These are phyloP conservation scores for Paramormyrops kingsleyae DNA, from an alignment of 2,113 vertebrate genomes.

Conservation along the genomic window DNA sequence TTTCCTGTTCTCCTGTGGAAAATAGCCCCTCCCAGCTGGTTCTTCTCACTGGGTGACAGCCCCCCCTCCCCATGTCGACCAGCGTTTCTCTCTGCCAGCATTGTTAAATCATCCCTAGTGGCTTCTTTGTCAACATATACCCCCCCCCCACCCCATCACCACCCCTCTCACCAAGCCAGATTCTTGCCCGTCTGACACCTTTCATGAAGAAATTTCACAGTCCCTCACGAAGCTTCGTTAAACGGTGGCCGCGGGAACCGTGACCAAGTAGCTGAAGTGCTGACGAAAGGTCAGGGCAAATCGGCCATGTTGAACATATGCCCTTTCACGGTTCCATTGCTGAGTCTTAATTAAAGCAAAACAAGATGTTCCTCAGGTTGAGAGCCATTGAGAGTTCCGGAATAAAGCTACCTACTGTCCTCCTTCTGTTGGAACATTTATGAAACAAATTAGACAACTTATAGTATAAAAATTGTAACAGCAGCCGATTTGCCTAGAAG, in stretches of 20 bases:
- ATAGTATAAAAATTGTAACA: background rate
- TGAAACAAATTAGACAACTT: background rate
- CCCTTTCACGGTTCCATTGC: background rate
- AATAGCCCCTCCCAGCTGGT: background rate
- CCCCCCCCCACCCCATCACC: background rate
- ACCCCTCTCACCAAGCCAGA: background rate
- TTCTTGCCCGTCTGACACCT: background rate
- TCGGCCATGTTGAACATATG: background rate
- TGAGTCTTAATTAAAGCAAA: background rate
- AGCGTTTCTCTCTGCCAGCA: background rate
- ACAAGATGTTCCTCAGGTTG: background rate
- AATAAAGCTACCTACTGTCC: background rate
- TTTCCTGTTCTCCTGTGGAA: background rate
- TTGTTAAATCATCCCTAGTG: background rate
- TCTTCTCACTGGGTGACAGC: background rate
- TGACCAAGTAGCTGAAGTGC: background rate
- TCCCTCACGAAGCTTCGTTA: background rate
- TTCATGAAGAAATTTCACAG: background rate
- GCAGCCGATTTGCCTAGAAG: background rate
- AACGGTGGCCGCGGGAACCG: background rate
- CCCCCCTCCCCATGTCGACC: background rate
- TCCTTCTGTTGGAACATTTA: background rate
- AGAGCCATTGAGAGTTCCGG: background rate
- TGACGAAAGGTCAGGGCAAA: background rate
- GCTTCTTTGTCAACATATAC: background rate